These are phyloP conservation scores for Aspidiotus rigidus DNA, from an alignment of 2,888 invertebrate species.

Conservation along the genomic window DNA sequence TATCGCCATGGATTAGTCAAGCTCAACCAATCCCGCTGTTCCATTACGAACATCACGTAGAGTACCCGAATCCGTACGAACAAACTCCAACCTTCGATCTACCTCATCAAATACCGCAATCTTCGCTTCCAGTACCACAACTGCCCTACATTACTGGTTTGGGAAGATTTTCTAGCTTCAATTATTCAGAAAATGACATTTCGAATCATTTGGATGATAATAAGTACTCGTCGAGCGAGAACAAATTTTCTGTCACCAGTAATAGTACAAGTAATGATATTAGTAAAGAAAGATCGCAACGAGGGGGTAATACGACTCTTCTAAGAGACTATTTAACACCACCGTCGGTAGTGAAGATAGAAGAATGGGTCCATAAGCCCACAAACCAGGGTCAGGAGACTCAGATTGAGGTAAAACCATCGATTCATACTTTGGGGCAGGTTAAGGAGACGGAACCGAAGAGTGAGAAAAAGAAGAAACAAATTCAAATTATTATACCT, in stretches of 20 bases:
- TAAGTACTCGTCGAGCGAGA: constrained; percentile 28
- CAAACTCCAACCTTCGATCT: constrained; percentile 61
- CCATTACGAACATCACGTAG: constrained; percentile 60
- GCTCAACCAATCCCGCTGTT: constrained; percentile 58
- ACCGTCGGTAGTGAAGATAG: background rate
- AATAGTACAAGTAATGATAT: background rate
- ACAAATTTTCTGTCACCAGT: constrained; percentile 16
- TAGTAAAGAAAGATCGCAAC: background rate
- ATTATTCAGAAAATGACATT: background rate
- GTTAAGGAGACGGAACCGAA: constrained; percentile 1
- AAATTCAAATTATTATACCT: constrained; percentile 72
- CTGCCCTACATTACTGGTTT: background rate
- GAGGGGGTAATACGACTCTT: background rate
- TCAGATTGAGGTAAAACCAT: background rate
- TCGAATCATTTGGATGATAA: constrained; percentile 19
- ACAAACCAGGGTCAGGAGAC: background rate
- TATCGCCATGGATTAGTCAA: constrained; percentile 7
- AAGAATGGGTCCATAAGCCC: background rate
- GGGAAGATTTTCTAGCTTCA: no score
- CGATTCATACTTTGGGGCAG: constrained; percentile 6
- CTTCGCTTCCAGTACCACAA: background rate
- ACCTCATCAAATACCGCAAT: background rate
- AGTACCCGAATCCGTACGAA: constrained; percentile 61
- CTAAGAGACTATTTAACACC: constrained; percentile 18
- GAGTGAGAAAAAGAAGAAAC: constrained; percentile 49